Percentiles rank a stretch among this genome's conserved stretches.
phyloP scores from a whole-genome alignment of 2,113 vertebrate genomes.

The Anguilla rostrata region DNA sequence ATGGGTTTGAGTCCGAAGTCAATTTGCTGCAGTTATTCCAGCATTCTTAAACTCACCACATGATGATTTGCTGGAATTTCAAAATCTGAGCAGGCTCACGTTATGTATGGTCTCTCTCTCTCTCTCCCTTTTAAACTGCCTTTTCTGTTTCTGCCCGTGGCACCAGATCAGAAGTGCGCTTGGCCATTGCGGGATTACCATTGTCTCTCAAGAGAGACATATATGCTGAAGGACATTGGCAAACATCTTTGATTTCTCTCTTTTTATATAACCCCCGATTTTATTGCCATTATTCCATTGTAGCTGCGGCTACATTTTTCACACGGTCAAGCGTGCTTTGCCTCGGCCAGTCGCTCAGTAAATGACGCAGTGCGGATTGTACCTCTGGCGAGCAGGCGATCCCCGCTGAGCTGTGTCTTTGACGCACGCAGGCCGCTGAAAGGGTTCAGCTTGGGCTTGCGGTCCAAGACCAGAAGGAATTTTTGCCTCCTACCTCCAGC shows the following conservation, averaged over 20 bases:
- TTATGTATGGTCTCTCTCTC: conserved; percentile 7
- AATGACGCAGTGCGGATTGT: conserved; percentile 45
- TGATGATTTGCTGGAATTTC: conserved; percentile 27
- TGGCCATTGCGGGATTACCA: conserved; percentile 27
- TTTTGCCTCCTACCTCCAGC: neutral
- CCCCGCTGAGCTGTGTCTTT: neutral
- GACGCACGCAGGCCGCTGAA: neutral
- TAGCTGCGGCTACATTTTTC: conserved; percentile 43
- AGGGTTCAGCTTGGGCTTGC: neutral
- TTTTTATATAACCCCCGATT: conserved; percentile 56
- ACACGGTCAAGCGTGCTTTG: conserved; percentile 34
- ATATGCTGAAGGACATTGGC: neutral
- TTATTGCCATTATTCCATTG: conserved; percentile 48
- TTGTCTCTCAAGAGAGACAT: conserved; percentile 34
- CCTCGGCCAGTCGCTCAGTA: conserved; percentile 51
- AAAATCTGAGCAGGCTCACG: neutral
- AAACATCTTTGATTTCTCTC: conserved; percentile 44
- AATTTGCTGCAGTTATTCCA: conserved; percentile 20
- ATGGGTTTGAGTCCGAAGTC: conserved; percentile 7
- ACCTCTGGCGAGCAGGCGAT: neutral
- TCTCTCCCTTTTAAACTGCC: neutral
- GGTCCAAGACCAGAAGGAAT: neutral
- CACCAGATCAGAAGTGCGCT: conserved; percentile 30
- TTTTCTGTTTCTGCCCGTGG: conserved; percentile 16
- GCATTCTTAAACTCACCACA: conserved; percentile 24